Base-by-base conservation (phyloP, 2,113 vertebrate species). In the Canis aureus region DNA sequence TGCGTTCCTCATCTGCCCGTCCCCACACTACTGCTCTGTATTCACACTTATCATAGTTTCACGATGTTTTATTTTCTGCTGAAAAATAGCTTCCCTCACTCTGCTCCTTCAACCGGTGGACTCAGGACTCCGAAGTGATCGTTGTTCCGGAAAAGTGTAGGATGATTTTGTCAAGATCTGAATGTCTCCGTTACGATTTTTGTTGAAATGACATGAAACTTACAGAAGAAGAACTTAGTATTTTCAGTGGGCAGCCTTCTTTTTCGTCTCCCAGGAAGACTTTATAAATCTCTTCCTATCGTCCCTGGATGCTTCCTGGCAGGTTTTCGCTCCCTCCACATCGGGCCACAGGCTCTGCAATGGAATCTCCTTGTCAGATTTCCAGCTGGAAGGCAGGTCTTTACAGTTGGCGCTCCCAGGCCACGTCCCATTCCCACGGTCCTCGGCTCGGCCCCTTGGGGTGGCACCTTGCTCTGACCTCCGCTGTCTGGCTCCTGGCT, bases 351-450 rank as follows among this genome's bases (percentile, higher is more conserved):
- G 3, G 43, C 10, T 29, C 12, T 6, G 7, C 35, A 25, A 22
- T 92, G 82, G 94, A 94, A 94, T 66, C 55, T 86, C 66, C 55
- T 95, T 67, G 94, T 71, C 80, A 74, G 88, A 91, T 84, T 64
- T 59, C 49, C 35, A 66, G 84, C 49, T 74, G 91, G 55, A 85
- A 11, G 59, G 74, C 94, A 69, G 88, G 80, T 88, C 94, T 89
- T 15, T 2, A 1, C 82, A 49, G 87, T 87, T 92, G 11, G 55
- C 69, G 71, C 32, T 97, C 69, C 69, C 69, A 25, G 57, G 35
- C 59, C 76, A 29, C 55, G 53, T 49, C 95, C 57, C 62, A 32
- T 95, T 94, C 83, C 82, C 94, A 93, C 74, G 78, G 94, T n/a
- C 67, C 55, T 62, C 3, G 32, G 35, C 66, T 59, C 43, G 3